Evolutionary conservation across 1,140 invertebrate species (phyloP).

Genomic region (Dufourea novaeangliae): DNA sequence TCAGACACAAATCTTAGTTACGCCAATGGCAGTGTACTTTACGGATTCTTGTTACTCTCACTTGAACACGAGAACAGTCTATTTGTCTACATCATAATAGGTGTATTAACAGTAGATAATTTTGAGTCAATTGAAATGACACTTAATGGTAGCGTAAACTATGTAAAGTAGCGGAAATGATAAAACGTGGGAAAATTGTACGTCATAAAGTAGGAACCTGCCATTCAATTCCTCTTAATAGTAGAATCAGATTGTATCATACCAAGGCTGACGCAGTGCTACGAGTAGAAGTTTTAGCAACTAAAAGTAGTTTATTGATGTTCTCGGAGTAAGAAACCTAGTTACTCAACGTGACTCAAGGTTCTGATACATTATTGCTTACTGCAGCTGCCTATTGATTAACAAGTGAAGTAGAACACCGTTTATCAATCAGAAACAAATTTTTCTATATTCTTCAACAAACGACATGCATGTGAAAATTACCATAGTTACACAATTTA

Average conservation of each 20-base stretch:
- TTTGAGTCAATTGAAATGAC: slow-evolving; percentile 1
- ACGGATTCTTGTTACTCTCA: no score
- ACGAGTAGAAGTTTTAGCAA: neutral
- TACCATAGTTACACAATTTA: no score
- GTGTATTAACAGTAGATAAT: neutral
- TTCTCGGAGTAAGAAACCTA: neutral
- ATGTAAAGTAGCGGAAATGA: neutral
- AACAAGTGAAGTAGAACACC: neutral
- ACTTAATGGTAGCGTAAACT: neutral
- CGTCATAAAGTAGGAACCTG: neutral
- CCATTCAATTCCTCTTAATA: neutral
- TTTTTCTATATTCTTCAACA: no score
- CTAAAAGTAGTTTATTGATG: neutral
- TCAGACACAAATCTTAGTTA: no score
- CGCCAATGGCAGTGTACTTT: no score
- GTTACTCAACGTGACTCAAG: neutral
- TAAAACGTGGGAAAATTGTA: neutral
- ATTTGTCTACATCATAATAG: neutral
- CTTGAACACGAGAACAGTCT: no score
- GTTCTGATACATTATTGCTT: neutral
- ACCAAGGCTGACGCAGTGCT: neutral
- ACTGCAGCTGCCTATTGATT: no score
- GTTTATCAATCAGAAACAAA: neutral
- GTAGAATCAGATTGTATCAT: neutral
- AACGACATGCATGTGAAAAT: no score